Conservation (phyloP, 2,797 vertebrate genomes). For the Lagocephalus sceleratus region DNA sequence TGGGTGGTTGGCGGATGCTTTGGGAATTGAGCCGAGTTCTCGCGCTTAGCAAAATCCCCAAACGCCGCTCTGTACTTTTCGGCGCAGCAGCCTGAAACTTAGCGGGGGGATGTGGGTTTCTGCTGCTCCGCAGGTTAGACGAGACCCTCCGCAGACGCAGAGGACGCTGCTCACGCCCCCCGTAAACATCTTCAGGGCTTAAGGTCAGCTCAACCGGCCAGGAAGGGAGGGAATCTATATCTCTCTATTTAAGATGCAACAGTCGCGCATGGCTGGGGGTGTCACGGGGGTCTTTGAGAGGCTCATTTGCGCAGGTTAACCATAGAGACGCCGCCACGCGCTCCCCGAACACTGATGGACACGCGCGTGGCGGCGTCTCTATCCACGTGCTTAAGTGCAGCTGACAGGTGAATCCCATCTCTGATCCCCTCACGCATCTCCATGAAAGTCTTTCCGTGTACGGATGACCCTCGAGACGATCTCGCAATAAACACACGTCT, state of each 20-base stretch:
- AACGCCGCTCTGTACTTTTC: conserved; percentile 57
- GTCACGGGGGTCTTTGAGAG: too few species aligned
- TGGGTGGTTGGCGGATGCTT: conserved; percentile 58
- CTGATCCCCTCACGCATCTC: conserved; percentile 46
- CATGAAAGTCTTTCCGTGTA: conserved; percentile 52
- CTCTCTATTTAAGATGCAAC: neutral
- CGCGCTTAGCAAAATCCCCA: conserved; percentile 57
- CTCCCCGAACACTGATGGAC: too few species aligned
- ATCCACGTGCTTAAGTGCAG: conserved; percentile 49
- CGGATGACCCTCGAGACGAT: conserved; percentile 36
- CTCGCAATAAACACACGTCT: too few species aligned
- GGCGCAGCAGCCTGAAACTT: conserved; percentile 38
- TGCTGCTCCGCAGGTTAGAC: conserved; percentile 26
- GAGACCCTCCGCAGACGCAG: conserved; percentile 1
- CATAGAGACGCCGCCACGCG: too few species aligned
- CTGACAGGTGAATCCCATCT: conserved; percentile 67
- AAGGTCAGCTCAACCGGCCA: neutral
- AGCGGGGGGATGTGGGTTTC: conserved; percentile 28
- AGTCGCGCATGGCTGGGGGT: too few species aligned
- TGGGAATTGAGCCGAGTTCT: conserved; percentile 58
- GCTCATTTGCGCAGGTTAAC: too few species aligned
- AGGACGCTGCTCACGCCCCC: neutral
- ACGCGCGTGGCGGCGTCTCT: too few species aligned
- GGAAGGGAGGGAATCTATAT: neutral
- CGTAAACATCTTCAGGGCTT: neutral